phyloP scores from a whole-genome alignment of 2,113 vertebrate species.

The Irena cyanogastra region DNA sequence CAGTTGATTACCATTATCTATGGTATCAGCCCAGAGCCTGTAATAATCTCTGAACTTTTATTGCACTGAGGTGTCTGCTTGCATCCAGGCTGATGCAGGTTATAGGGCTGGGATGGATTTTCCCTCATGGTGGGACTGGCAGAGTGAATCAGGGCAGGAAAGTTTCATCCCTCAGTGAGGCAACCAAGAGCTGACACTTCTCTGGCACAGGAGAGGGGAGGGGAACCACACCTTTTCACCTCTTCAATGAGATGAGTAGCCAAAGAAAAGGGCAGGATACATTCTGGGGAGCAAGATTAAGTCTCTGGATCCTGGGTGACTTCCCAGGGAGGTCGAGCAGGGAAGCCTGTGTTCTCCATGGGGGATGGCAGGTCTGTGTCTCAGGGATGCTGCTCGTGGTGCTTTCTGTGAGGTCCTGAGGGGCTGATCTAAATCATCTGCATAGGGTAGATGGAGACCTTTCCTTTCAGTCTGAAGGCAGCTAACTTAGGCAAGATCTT shows the following conservation, averaged over 20 bases:
- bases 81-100: not conserved
- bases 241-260: not conserved
- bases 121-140: not conserved
- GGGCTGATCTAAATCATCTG: not conserved
- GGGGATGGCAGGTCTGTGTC: not conserved
- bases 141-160: not conserved
- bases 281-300: not conserved
- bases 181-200: not conserved
- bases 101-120: not conserved
- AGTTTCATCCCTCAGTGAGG: not conserved
- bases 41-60: not conserved
- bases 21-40: not conserved
- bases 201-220: not conserved
- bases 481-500: not conserved
- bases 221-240: not conserved
- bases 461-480: not conserved
- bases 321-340: not conserved
- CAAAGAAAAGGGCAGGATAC: not conserved
- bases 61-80: not conserved
- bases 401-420: not conserved
- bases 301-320: not conserved
- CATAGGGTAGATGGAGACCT: not conserved
- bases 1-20: not conserved
- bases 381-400: not conserved
- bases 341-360: not conserved